phyloP scores from a whole-genome alignment of 2,797 vertebrate species.

The Distichodus sexfasciatus region DNA sequence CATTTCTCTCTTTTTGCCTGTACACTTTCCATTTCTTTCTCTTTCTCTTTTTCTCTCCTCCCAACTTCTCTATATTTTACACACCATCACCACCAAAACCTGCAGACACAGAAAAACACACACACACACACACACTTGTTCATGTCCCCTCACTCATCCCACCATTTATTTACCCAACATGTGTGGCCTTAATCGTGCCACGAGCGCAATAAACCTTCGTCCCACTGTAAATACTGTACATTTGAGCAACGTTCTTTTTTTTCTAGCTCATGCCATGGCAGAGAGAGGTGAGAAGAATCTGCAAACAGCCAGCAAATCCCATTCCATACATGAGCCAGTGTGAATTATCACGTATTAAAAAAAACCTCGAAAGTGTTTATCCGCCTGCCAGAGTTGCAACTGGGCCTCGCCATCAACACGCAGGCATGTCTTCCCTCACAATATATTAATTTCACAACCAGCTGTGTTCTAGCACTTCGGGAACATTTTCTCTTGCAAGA shows the following conservation, averaged over 20 bases:
- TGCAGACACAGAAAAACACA: not conserved
- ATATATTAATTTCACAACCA: no score
- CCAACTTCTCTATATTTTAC: not conserved
- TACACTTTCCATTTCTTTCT: no score
- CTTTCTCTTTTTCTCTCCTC: not conserved
- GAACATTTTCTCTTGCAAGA: no score
- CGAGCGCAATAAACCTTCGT: slow-evolving; percentile 32
- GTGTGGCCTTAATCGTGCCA: slow-evolving; percentile 25
- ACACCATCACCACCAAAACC: slow-evolving; percentile 55
- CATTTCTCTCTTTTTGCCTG: not conserved
- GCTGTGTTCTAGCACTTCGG: no score
- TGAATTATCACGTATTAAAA: no score
- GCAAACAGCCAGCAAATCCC: slow-evolving; percentile 66
- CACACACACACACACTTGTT: not conserved
- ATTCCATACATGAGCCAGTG: no score
- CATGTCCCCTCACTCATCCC: slow-evolving; percentile 9
- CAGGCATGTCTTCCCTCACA: no score
- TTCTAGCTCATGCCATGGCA: no score
- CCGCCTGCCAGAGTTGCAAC: no score
- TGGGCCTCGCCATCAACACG: no score
- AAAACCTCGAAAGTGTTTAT: no score
- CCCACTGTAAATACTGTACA: slow-evolving; percentile 40
- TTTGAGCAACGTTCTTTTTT: slow-evolving; percentile 36
- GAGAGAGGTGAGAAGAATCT: slow-evolving; percentile 58
- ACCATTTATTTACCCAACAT: slow-evolving; percentile 32